A percentile compares a stretch with the other conserved stretches of the same genome.
These are phyloP conservation scores for Formicarius rufipectus DNA, from an alignment of 2,113 vertebrate genomes.

Conservation along the genomic window DNA sequence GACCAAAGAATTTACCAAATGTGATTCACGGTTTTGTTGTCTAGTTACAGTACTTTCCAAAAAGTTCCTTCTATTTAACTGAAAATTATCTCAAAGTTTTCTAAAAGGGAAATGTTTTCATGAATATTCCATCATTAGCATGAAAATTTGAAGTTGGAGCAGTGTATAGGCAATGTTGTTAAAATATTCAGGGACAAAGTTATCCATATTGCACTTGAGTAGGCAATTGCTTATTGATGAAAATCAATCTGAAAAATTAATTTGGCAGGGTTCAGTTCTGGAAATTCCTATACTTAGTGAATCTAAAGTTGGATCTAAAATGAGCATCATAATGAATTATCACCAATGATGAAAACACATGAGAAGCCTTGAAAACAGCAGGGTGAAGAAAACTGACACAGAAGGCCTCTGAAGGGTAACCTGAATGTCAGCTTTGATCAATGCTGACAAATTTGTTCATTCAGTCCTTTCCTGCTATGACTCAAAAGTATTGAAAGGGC, in stretches of 20 bases:
- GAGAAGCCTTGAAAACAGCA: background rate
- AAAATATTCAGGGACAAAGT: background rate
- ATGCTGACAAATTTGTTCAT: background rate
- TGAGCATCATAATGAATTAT: background rate
- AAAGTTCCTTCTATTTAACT: background rate
- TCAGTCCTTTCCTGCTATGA: background rate
- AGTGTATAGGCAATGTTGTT: background rate
- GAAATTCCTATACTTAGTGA: background rate
- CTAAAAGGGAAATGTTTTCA: background rate
- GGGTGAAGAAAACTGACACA: background rate
- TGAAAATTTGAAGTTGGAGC: background rate
- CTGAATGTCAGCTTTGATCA: constrained; percentile 44
- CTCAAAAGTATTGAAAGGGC: background rate
- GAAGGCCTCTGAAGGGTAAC: background rate
- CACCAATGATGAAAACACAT: background rate
- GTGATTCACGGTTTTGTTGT: background rate
- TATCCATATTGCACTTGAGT: background rate
- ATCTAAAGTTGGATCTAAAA: constrained; percentile 14
- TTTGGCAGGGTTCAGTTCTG: background rate
- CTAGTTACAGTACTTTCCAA: background rate
- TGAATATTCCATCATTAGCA: background rate
- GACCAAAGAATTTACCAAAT: background rate
- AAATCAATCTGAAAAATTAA: constrained; percentile 40
- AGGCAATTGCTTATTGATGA: background rate
- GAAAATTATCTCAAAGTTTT: background rate